phyloP scores from a whole-genome alignment of 1,140 invertebrate species.

The Gonioctena quinquepunctata region DNA sequence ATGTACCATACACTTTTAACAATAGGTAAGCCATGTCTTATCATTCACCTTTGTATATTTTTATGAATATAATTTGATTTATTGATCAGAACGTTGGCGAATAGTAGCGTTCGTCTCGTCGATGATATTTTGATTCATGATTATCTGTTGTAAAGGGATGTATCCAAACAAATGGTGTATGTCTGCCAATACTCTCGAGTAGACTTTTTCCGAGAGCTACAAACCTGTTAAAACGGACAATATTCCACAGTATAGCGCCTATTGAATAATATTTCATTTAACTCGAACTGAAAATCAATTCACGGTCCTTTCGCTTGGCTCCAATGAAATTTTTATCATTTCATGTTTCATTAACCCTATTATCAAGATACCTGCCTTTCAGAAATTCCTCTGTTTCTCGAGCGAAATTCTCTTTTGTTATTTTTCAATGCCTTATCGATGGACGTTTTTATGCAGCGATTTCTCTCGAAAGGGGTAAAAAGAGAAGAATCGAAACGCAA shows the following conservation, averaged over 20 bases:
- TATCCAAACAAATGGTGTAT: neutral
- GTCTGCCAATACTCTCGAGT: neutral
- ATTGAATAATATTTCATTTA: neutral
- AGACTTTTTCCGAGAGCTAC: neutral
- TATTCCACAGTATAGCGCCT: neutral
- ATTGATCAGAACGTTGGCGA: constrained; percentile 22
- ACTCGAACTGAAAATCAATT: constrained; percentile 14
- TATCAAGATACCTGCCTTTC: constrained; percentile 18
- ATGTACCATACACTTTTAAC: constrained; percentile 47
- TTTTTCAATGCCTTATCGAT: constrained; percentile 1
- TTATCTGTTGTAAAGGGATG: neutral
- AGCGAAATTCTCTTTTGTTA: constrained; percentile 17
- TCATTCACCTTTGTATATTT: constrained; percentile 50
- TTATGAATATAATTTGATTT: constrained; percentile 43
- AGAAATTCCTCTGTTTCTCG: constrained; percentile 17
- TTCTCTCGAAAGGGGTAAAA: constrained; percentile 3
- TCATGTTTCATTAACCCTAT: constrained; percentile 25
- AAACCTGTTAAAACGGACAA: neutral
- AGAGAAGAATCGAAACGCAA: neutral
- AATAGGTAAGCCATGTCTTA: constrained; percentile 53
- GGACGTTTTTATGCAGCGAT: neutral
- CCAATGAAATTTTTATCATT: constrained; percentile 23
- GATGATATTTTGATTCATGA: neutral
- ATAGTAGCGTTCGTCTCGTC: neutral
- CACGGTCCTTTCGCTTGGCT: neutral